Conservation (phyloP, 2,797 vertebrate species). For the Delichon dasypus region DNA sequence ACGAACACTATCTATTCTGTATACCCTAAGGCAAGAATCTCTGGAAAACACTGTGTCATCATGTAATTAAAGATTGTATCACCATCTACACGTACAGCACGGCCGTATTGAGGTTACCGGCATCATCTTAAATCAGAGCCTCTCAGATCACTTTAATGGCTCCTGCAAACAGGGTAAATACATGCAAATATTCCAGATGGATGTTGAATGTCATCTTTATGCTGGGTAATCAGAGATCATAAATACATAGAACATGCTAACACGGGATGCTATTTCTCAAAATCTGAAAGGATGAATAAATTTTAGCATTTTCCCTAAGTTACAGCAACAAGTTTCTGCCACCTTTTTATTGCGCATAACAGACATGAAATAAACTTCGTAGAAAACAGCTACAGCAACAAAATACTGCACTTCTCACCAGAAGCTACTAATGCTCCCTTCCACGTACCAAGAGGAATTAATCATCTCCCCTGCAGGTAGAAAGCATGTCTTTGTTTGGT, state of each 20-base stretch:
- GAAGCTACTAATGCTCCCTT: constrained; percentile 55
- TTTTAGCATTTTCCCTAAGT: constrained; percentile 26
- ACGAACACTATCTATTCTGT: neutral
- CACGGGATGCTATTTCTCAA: constrained; percentile 19
- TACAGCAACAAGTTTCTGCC: constrained; percentile 17
- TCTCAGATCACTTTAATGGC: neutral
- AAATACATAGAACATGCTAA: neutral
- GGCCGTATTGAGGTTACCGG: neutral
- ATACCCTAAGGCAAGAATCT: neutral
- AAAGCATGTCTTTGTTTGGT: constrained; percentile 26
- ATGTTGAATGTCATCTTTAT: constrained; percentile 18
- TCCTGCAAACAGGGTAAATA: neutral
- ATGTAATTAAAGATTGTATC: constrained; percentile 35
- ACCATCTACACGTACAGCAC: neutral
- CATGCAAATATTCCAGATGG: neutral
- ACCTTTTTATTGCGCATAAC: constrained; percentile 7
- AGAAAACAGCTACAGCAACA: constrained; percentile 30
- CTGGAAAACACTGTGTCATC: neutral
- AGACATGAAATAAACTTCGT: neutral
- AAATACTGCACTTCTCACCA: constrained; percentile 42
- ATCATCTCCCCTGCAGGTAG: constrained; percentile 45
- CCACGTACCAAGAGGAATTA: constrained; percentile 37
- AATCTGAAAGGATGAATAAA: neutral
- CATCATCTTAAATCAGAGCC: constrained; percentile 10
- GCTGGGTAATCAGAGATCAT: neutral